Evolutionary conservation across 2,888 invertebrate species (phyloP).

Genomic region (Myopa testacea): DNA sequence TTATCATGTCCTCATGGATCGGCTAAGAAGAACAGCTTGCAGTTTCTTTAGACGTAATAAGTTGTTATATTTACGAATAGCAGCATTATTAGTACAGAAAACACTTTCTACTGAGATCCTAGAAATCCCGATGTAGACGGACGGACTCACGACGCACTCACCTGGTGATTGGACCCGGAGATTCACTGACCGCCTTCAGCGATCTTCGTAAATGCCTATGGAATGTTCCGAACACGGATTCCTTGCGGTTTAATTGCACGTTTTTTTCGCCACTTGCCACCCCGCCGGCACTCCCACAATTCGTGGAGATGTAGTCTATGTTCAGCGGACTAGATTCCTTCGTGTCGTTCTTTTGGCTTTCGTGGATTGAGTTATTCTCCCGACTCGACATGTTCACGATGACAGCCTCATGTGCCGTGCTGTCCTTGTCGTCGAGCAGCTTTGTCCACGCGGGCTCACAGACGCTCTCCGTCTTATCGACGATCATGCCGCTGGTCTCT

Average conservation of each 20-base stretch:
- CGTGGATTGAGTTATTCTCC: constrained; percentile 46
- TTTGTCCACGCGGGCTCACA: constrained; percentile 68
- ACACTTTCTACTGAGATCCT: too few species aligned
- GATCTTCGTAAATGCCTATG: constrained; percentile 67
- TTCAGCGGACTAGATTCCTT: constrained; percentile 59
- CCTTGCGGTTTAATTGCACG: constrained; percentile 59
- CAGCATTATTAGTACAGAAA: too few species aligned
- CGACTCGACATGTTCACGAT: constrained; percentile 58
- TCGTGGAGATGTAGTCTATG: constrained; percentile 50
- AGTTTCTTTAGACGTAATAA: too few species aligned
- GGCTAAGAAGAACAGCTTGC: too few species aligned
- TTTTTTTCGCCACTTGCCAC: constrained; percentile 51
- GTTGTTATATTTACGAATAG: too few species aligned
- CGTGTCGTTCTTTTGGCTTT: constrained; percentile 49
- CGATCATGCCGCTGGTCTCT: constrained; percentile 55
- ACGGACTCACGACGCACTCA: constrained; percentile 51
- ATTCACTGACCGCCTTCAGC: constrained; percentile 68
- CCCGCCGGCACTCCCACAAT: constrained; percentile 25
- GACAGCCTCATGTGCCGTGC: constrained; percentile 54
- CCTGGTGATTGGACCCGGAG: constrained; percentile 67
- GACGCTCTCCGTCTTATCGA: constrained; percentile 62
- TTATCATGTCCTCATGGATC: too few species aligned
- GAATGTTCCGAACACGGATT: constrained; percentile 67
- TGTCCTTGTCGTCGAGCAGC: constrained; percentile 62
- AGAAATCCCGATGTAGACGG: too few species aligned